These are phyloP conservation scores for Pseudococcus longispinus DNA, from an alignment of 2,888 invertebrate species.

Conservation along the genomic window DNA sequence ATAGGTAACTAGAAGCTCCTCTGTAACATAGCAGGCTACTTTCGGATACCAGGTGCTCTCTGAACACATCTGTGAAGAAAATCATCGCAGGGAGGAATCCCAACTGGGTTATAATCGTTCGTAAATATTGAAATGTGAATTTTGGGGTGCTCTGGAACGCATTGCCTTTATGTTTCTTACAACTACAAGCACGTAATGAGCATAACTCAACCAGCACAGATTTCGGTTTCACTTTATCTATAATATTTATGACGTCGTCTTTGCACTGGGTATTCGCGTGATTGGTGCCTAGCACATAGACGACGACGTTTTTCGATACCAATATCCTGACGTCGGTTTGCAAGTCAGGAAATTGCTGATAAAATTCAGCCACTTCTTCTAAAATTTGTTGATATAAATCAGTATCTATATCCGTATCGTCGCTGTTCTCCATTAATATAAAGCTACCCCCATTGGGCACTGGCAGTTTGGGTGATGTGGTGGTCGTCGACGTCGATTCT, in stretches of 20 bases:
- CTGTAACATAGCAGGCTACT: not conserved
- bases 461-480: not conserved
- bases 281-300: slow-evolving; percentile 53
- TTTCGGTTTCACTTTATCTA: slow-evolving; percentile 42
- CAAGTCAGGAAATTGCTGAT: slow-evolving; percentile 26
- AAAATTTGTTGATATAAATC: slow-evolving; percentile 21
- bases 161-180: slow-evolving; percentile 43
- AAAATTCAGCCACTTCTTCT: slow-evolving; percentile 50
- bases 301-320: slow-evolving; percentile 40
- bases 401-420: slow-evolving; percentile 10
- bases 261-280: slow-evolving; percentile 51
- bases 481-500: not conserved
- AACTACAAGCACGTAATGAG: slow-evolving; percentile 48
- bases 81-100: slow-evolving; percentile 54
- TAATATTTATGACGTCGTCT: slow-evolving; percentile 49
- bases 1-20: not conserved
- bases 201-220: slow-evolving; percentile 50
- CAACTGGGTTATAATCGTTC: slow-evolving; percentile 42
- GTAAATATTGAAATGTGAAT: slow-evolving; percentile 42
- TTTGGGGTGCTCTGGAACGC: slow-evolving; percentile 49
- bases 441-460: not conserved
- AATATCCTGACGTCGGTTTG: slow-evolving; percentile 49
- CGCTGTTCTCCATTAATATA: slow-evolving; percentile 6
- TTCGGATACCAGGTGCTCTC: slow-evolving; percentile 36
- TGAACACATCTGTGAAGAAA: slow-evolving; percentile 55